phyloP scores from a whole-genome alignment of 1,140 invertebrate species.

The Penaeus japonicus region DNA sequence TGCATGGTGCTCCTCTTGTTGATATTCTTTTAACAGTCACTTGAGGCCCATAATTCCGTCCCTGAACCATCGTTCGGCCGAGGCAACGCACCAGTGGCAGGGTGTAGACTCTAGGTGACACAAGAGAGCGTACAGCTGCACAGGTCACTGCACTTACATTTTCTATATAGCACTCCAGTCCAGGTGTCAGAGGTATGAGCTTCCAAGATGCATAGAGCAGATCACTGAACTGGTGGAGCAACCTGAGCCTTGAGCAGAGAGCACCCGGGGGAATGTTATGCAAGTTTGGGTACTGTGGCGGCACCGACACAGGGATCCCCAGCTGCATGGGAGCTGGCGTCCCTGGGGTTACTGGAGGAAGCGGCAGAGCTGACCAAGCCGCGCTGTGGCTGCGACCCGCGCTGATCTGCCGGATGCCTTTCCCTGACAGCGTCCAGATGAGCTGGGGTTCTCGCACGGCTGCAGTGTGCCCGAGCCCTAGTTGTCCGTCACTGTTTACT shows the following conservation, averaged over 20 bases:
- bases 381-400: slow-evolving; percentile 73
- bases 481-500: slow-evolving; percentile 72
- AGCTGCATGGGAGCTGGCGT: slow-evolving; percentile 67
- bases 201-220: slow-evolving; percentile 73
- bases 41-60: slow-evolving; percentile 74
- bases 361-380: slow-evolving; percentile 71
- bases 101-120: slow-evolving; percentile 71
- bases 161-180: slow-evolving; percentile 62
- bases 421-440: slow-evolving; percentile 68
- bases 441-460: slow-evolving; percentile 69
- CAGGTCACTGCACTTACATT: slow-evolving; percentile 65
- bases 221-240: slow-evolving; percentile 73
- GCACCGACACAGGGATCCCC: slow-evolving; percentile 68
- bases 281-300: slow-evolving; percentile 70
- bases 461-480: slow-evolving; percentile 71
- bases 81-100: slow-evolving; percentile 73
- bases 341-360: slow-evolving; percentile 66
- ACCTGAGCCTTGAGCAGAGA: slow-evolving; percentile 69
- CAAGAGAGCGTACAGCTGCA: slow-evolving; percentile 68
- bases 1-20: slow-evolving; percentile 69
- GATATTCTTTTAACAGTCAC: slow-evolving; percentile 72
- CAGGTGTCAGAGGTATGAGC: slow-evolving; percentile 68
- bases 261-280: slow-evolving; percentile 66
- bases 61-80: slow-evolving; percentile 75
- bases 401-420: slow-evolving; percentile 70